Evolutionary conservation across 2,888 invertebrate species (phyloP), one percentile per base, ranked within the genome.

Genomic region (Drosophila austrosaltans): DNA sequence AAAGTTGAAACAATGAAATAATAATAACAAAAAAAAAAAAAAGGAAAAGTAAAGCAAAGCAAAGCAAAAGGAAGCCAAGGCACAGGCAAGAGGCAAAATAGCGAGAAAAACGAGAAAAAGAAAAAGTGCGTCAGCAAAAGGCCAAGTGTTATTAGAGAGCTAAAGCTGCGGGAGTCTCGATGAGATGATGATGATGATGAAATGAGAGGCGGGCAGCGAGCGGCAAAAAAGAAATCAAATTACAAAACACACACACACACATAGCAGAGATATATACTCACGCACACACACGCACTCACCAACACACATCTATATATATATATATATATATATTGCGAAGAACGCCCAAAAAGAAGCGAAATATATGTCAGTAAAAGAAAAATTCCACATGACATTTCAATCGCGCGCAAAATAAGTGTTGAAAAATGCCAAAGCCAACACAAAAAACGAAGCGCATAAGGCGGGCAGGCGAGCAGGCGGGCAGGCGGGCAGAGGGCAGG

Each of bases 221-320:
- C 66, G 86, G 86, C 86, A 83, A 77, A 87, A 82, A 82, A 83
- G 88, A 87, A 83, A 83, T 83, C 88, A 83, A 83, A 83, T 83
- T 83, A 83, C 83, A 83, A 83, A 83, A 87, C 79, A 76, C 69
- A 72, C 78, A 78, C 76, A 75, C 67, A 69, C 58, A 67, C 39
- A 16, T 16, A 65, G 58, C 63, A 57, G 59, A 69, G 66, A 63
- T n/a, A 65, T 56, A 62, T 53, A 69, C 8, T 2, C 39, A 40
- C 40, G 56, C 63, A n/a, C 30, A 25, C 40, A 16, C 40, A 72
- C 77, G 74, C 75, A 72, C 66, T 67, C 69, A 67, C 30, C 63
- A 48, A 36, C 32, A 42, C 42, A 30, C 25, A 76, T 64, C 74
- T 79, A 76, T 66, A 74, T 42, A 67, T 65, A 68, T 79, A 76